Conservation (phyloP, 2,797 vertebrate species). For the Apogon hyalosoma region DNA sequence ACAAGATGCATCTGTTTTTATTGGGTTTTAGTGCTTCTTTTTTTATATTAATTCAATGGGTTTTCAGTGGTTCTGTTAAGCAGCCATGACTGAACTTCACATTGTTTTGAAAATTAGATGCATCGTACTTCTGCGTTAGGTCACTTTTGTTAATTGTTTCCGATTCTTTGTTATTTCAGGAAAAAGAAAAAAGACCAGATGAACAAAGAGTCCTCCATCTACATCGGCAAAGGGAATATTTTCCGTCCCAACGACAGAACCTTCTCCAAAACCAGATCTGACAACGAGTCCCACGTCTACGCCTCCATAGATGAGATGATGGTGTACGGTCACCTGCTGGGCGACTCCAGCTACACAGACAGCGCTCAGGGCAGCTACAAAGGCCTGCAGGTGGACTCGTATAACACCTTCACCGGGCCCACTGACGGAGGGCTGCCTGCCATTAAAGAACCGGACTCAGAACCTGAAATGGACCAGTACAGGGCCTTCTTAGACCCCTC, state of each 20-base stretch:
- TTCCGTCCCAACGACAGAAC: constrained; percentile 79
- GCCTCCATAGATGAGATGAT: constrained; percentile 90
- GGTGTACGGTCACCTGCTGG: constrained; percentile 88
- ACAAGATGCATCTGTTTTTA: too few species aligned
- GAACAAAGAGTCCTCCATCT: constrained; percentile 82
- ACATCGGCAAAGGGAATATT: constrained; percentile 85
- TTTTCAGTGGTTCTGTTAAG: too few species aligned
- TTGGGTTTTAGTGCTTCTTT: too few species aligned
- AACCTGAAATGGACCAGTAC: constrained; percentile 83
- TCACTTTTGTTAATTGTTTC: too few species aligned
- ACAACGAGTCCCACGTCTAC: constrained; percentile 91
- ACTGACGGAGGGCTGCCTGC: constrained; percentile 69
- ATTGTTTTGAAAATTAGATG: too few species aligned
- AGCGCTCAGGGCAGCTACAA: constrained; percentile 59
- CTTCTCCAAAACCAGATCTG: constrained; percentile 83
- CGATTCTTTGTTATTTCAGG: constrained; percentile 47
- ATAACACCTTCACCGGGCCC: constrained; percentile 87
- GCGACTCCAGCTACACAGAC: constrained; percentile 63
- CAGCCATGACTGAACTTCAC: too few species aligned
- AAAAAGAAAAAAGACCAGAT: constrained; percentile 80
- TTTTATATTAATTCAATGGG: too few species aligned
- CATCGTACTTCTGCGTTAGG: too few species aligned
- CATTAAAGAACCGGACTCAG: constrained; percentile 54
- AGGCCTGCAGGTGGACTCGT: constrained; percentile 85
- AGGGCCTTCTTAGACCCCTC: constrained; percentile 84